These are phyloP conservation scores for Nebria ingens DNA, from an alignment of 1,140 invertebrate species.

Conservation along the genomic window DNA sequence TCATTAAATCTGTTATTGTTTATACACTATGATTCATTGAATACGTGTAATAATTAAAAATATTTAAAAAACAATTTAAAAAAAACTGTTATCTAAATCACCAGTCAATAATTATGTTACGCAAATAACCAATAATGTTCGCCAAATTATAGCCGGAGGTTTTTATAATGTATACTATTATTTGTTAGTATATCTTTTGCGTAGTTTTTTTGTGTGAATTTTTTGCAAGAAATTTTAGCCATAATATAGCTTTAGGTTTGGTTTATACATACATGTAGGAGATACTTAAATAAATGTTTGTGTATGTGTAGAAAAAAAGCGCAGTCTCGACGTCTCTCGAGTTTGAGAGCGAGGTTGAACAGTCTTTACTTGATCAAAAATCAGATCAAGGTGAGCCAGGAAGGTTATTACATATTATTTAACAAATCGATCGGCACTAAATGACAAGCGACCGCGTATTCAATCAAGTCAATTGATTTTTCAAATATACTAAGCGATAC, in stretches of 20 bases:
- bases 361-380: not conserved
- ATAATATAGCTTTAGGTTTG: too few relatives aligned
- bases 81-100: not conserved
- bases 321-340: not conserved
- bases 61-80: too few relatives aligned
- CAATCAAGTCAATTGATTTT: not conserved
- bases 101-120: not conserved
- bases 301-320: not conserved
- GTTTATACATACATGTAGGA: too few relatives aligned
- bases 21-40: not conserved
- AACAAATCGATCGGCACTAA: conserved; percentile 2
- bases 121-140: not conserved
- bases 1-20: not conserved
- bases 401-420: conserved; percentile 10
- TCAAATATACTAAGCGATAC: too few relatives aligned
- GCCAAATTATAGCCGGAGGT: not conserved
- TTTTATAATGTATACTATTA: not conserved
- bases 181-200: too few relatives aligned
- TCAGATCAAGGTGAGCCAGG: conserved; percentile 5
- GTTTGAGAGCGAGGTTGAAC: conserved; percentile 5
- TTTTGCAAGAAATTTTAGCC: too few relatives aligned
- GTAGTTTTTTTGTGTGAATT: too few relatives aligned
- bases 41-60: too few relatives aligned
- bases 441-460: not conserved
- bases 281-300: too few relatives aligned